Evolutionary conservation across 2,888 invertebrate genomes (phyloP), one percentile per base, ranked within the genome.

Genomic region (Cosmia trapezina): DNA sequence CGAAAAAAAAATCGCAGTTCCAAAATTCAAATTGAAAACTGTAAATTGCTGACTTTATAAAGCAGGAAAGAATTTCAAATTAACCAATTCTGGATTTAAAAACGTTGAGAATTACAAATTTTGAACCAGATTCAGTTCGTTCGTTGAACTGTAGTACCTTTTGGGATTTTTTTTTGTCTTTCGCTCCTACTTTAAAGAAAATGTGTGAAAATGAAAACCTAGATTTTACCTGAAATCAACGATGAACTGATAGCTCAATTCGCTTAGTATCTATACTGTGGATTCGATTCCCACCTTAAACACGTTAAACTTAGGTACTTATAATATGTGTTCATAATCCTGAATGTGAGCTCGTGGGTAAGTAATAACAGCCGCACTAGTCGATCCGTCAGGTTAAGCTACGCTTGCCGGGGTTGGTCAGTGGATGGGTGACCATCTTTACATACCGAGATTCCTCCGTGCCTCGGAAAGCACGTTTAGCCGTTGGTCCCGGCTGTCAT

Each of bases 41-140:
- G 75, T 80, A 70, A 67, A 79, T 28, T 49, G 62, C 65, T 56
- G 49, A 45, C 59, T 47, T 19, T 37, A 12, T 59, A 51, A 76
- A 71, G n/a, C 69, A 67, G 63, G 66, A 80, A 72, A 22, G 71
- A 79, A 81, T 80, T 81, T 80, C 77, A 89, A 86, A 85, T 83
- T 71, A 77, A 73, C 72, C 70, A 73, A 82, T 75, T 80, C 74
- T 75, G 78, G 78, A 83, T 86, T 86, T 80, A 73, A 79, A 69
- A 62, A 47, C 53, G 79, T 88, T 91, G 89, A 89, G 92, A 93
- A 92, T 91, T 92, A 91, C 89, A 93, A 91, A 93, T 92, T 88
- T 86, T 83, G 89, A 87, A 88, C 88, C 85, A 79, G 73, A 79
- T 79, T 77, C 82, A 68, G 82, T 78, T 49, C 88, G 90, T 89